A percentile compares a stretch with the other conserved stretches of the same genome.
Conservation (phyloP, 2,888 invertebrate genomes). For the Xestia xanthographa region DNA sequence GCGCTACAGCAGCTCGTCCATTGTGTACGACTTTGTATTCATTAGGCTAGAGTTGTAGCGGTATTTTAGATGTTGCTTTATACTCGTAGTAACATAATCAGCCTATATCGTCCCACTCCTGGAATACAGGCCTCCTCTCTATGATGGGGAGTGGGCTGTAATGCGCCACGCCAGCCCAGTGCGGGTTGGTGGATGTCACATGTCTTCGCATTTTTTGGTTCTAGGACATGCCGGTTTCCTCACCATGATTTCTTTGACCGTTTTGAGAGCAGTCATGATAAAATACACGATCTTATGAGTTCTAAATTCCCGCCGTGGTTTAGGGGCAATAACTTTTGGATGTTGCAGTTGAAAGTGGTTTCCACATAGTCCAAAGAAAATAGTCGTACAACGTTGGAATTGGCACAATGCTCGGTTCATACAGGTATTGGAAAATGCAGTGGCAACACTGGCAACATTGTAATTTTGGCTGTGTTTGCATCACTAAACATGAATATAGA, state of each 20-base stretch:
- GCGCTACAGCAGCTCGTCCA: conserved; percentile 45
- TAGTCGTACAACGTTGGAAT: neutral
- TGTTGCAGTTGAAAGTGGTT: neutral
- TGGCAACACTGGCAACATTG: neutral
- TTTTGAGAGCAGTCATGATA: neutral
- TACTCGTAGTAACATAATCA: neutral
- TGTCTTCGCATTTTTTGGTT: neutral
- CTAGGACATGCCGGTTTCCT: neutral
- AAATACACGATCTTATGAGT: neutral
- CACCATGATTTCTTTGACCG: neutral
- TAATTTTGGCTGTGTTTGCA: neutral
- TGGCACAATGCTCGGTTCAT: neutral
- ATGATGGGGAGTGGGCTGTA: neutral
- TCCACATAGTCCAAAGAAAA: neutral
- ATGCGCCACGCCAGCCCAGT: neutral
- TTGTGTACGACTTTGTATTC: conserved; percentile 55
- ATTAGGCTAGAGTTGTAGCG: conserved; percentile 37
- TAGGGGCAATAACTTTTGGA: neutral
- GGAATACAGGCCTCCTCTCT: neutral
- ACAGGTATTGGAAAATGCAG: neutral
- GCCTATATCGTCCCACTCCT: neutral
- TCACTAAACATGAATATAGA: conserved; percentile 11
- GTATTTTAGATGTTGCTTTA: conserved; percentile 3
- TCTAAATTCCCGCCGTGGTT: neutral
- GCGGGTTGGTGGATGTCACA: neutral